These are phyloP conservation scores for Acipenser ruthenus DNA, from an alignment of 2,797 vertebrate genomes.

Conservation along the genomic window DNA sequence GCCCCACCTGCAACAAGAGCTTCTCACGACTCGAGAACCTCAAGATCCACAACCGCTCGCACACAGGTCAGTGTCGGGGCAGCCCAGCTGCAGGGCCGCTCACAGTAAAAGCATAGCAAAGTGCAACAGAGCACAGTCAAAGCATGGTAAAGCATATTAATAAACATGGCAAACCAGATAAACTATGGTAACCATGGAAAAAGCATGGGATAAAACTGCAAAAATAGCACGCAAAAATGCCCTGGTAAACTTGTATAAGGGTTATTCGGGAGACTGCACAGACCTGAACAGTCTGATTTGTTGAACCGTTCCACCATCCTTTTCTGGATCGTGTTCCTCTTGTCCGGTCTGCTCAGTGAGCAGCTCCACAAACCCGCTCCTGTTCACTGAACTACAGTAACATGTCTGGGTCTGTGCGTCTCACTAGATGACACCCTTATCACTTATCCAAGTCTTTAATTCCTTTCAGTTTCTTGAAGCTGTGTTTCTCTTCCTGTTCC, in stretches of 20 bases:
- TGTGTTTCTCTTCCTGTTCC: neutral
- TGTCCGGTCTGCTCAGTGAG: neutral
- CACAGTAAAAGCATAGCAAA: too few relatives aligned
- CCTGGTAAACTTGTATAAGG: too few relatives aligned
- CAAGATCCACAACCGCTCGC: conserved; percentile 94
- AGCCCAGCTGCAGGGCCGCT: neutral
- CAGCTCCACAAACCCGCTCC: neutral
- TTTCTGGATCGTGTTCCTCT: too few relatives aligned
- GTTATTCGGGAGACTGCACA: too few relatives aligned
- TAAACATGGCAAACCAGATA: neutral
- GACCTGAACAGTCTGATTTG: too few relatives aligned
- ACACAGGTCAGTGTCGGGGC: conserved; percentile 68
- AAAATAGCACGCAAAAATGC: too few relatives aligned
- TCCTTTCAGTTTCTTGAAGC: neutral
- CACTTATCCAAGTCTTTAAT: neutral
- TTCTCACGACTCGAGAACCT: conserved; percentile 96
- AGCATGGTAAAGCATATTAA: neutral
- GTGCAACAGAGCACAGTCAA: too few relatives aligned
- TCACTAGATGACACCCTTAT: neutral
- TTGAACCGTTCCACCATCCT: too few relatives aligned
- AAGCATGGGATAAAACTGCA: too few relatives aligned
- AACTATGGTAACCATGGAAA: too few relatives aligned
- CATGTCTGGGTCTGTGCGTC: neutral
- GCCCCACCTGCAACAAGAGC: conserved; percentile 93
- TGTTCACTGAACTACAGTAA: neutral